Percentiles rank a stretch among this genome's conserved stretches.
These are phyloP conservation scores for Drosophila watanabei DNA, from an alignment of 1,140 invertebrate species.

Conservation along the genomic window DNA sequence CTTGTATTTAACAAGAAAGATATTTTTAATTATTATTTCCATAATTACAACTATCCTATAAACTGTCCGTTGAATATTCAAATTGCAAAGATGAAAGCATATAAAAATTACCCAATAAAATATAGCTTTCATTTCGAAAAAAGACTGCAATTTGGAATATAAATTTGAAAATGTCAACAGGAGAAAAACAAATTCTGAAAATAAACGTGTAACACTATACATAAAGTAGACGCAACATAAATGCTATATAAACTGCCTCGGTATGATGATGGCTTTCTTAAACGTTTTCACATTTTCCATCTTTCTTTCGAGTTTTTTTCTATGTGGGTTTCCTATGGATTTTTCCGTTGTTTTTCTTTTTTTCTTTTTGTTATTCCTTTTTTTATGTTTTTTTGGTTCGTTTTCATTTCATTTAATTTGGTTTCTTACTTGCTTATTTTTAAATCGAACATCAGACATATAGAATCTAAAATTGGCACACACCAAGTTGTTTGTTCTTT, in stretches of 20 bases:
- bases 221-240: constrained; percentile 24
- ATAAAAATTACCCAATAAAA: background rate
- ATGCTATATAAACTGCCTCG: constrained; percentile 18
- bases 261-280: constrained; percentile 56
- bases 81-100: background rate
- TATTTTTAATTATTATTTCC: too few relatives aligned
- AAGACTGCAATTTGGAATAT: constrained; percentile 8
- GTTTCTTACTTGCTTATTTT: constrained; percentile 59
- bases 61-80: too few relatives aligned
- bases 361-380: background rate
- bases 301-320: constrained; percentile 19
- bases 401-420: constrained; percentile 65
- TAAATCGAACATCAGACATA: constrained; percentile 58
- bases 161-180: constrained; percentile 20
- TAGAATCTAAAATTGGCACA: constrained; percentile 68
- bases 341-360: constrained; percentile 42
- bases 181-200: constrained; percentile 41
- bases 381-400: constrained; percentile 11
- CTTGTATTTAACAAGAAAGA: too few relatives aligned
- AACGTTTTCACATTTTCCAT: constrained; percentile 50
- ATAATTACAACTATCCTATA: too few relatives aligned
- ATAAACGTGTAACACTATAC: constrained; percentile 52
- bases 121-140: background rate
- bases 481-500: constrained; percentile 61
- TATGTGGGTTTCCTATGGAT: constrained; percentile 37